Percentiles rank a stretch among this genome's conserved stretches.
Evolutionary conservation across 2,888 invertebrate genomes (phyloP).

Genomic region (Sussaba pulchella): DNA sequence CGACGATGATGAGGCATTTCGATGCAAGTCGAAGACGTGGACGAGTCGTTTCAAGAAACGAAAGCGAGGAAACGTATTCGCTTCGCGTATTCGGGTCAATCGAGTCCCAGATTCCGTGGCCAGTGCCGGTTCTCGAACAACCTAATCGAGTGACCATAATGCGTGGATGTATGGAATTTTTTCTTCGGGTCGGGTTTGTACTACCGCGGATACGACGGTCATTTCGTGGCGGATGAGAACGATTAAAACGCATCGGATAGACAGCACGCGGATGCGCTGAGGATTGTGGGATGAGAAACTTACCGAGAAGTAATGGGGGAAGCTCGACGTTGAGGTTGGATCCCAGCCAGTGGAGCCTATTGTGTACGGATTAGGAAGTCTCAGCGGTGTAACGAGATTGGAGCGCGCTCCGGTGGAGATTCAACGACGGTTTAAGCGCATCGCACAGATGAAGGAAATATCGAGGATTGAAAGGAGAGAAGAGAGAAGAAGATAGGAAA

Average conservation of each 20-base stretch:
- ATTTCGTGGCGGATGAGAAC: not conserved
- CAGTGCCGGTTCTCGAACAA: constrained; percentile 32
- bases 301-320: constrained; percentile 9
- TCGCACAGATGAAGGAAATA: constrained; percentile 19
- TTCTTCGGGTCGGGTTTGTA: not conserved
- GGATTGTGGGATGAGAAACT: not conserved
- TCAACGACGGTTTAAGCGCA: constrained; percentile 46
- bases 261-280: not conserved
- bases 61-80: constrained; percentile 64
- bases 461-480: constrained; percentile 18
- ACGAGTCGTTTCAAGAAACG: constrained; percentile 45
- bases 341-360: constrained; percentile 32
- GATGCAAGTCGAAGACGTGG: not conserved
- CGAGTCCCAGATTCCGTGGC: constrained; percentile 60
- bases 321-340: constrained; percentile 49
- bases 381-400: constrained; percentile 56
- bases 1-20: not conserved
- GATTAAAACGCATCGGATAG: not conserved
- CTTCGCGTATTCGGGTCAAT: constrained; percentile 66
- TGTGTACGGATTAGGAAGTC: constrained; percentile 40
- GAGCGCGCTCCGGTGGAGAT: constrained; percentile 54
- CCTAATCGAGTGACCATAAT: constrained; percentile 35
- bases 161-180: constrained; percentile 26
- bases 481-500: constrained; percentile 37
- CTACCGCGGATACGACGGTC: too few species aligned